Conservation (phyloP, 2,888 invertebrate genomes). For the Aleiodes testaceus region DNA sequence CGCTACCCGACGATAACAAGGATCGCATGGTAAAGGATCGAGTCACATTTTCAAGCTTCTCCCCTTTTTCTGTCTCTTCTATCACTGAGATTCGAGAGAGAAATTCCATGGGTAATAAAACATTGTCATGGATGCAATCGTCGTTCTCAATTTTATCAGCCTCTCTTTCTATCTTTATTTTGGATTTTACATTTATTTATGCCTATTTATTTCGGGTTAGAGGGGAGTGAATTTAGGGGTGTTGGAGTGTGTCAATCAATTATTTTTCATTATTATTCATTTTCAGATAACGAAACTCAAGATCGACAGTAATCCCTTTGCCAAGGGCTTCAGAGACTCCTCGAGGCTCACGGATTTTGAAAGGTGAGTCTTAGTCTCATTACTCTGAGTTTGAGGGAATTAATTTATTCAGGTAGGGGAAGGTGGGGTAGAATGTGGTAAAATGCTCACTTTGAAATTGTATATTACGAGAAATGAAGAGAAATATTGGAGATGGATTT, state of each 20-base stretch:
- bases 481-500: too few relatives aligned
- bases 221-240: not conserved
- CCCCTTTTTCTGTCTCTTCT: not conserved
- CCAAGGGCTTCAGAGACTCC: slow-evolving; percentile 88
- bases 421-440: too few relatives aligned
- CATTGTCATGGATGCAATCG: slow-evolving; percentile 28
- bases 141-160: slow-evolving; percentile 41
- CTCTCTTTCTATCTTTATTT: slow-evolving; percentile 14
- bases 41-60: slow-evolving; percentile 29
- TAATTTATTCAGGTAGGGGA: too few relatives aligned
- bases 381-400: slow-evolving; percentile 26
- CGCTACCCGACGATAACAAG: slow-evolving; percentile 57
- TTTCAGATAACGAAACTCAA: slow-evolving; percentile 87
- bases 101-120: slow-evolving; percentile 43
- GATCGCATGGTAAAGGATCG: slow-evolving; percentile 39
- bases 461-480: too few relatives aligned
- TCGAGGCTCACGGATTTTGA: slow-evolving; percentile 85
- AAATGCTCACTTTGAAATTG: too few relatives aligned
- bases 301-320: slow-evolving; percentile 90
- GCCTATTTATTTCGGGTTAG: not conserved
- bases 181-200: slow-evolving; percentile 11
- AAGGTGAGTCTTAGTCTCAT: slow-evolving; percentile 74
- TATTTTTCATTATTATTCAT: slow-evolving; percentile 32
- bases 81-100: slow-evolving; percentile 29
- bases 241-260: slow-evolving; percentile 40